Evolutionary conservation across 2,113 vertebrate species (phyloP).

Genomic region (Notiomystis cincta): DNA sequence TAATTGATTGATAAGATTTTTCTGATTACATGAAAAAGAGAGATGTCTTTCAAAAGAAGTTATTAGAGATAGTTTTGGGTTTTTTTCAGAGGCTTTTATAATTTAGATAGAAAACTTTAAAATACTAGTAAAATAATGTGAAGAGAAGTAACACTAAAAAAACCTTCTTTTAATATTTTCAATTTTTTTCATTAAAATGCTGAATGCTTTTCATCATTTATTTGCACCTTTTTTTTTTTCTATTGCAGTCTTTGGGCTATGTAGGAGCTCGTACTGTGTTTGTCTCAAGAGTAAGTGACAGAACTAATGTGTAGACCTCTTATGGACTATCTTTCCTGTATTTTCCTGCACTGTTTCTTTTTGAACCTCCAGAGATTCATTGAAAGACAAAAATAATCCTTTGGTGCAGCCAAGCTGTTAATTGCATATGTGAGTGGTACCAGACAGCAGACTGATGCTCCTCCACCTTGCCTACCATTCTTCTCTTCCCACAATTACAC

Average conservation of each 20-base stretch:
- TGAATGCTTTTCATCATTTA: neutral
- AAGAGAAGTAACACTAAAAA: neutral
- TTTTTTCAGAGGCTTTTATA: neutral
- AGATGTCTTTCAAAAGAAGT: neutral
- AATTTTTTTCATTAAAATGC: neutral
- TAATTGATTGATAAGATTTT: neutral
- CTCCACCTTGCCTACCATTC: neutral
- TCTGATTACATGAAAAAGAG: neutral
- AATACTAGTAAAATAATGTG: neutral
- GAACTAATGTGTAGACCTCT: neutral
- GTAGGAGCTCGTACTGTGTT: neutral
- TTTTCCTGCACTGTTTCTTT: neutral
- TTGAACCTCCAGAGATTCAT: neutral
- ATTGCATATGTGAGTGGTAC: neutral
- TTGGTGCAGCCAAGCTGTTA: neutral
- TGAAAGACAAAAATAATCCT: neutral
- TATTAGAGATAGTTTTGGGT: neutral
- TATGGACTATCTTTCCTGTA: neutral
- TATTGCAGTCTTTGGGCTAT: neutral
- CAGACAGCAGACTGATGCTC: neutral
- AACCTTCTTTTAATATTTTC: neutral
- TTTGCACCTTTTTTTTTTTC: fast-evolving
- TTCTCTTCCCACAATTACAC: neutral
- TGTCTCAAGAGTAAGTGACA: neutral
- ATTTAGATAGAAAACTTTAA: neutral